Evolutionary conservation across 2,888 invertebrate genomes (phyloP), one percentile per base, ranked within the genome.

Genomic region (Lampropteryx suffumata): DNA sequence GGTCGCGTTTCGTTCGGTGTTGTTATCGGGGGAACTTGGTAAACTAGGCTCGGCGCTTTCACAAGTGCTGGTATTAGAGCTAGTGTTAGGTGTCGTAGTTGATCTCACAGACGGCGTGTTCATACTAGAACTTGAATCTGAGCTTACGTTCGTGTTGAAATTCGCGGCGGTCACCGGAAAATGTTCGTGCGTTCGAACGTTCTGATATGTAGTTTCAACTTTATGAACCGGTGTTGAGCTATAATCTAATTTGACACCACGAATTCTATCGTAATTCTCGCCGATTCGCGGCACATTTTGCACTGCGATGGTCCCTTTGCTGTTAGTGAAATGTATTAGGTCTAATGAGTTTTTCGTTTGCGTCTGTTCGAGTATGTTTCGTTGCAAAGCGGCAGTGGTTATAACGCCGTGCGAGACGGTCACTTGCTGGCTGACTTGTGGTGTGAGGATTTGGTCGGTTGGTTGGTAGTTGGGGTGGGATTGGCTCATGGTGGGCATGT

Each of bases 41-140:
- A 95, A 92, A 58, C 94, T 94, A 0, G 95, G 94, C 24, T 94
- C 93, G 4, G 94, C 94, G 69, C 94, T 94, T 32, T 87, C 89
- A 12, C 95, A 94, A 14, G 94, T 94, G 65, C 94, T 95, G 0
- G 94, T 93, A 55, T 93, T 92, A 0, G 94, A 94, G 43, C 94
- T 94, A 0, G 93, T 93, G 12, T 94, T 93, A 0, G 94, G 94
- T 0, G 94, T 93, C 0, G 93, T 93, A 0, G 92, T 92, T 0
- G 94, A 94, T 57, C 91, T 91, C 0, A 89, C 74, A 0, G 87
- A 84, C 0, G 86, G 82, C 0, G 93, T 94, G 54, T 94, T 94
- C 57, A 92, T 91, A 42, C 93, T 94, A 0, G 94, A 94, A 69
- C 94, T 93, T 0, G 95, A 93, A 63, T 95, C 95, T 0, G 94